phyloP scores from a whole-genome alignment of 2,888 invertebrate genomes.

The Callosobruchus maculatus region DNA sequence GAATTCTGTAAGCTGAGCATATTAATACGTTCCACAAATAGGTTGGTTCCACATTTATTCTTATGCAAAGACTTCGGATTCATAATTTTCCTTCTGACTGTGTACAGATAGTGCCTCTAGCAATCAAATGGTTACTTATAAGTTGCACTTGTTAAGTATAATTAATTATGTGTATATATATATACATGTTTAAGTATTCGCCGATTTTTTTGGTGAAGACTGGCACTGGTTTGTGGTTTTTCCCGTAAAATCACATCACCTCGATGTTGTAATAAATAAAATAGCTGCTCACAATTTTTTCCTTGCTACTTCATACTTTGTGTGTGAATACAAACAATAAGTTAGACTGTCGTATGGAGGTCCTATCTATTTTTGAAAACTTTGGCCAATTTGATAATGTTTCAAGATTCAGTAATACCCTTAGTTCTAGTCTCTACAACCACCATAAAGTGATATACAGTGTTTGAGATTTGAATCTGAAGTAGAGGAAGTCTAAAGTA shows the following conservation, averaged over 20 bases:
- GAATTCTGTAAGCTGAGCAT: too few relatives aligned
- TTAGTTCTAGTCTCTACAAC: too few relatives aligned
- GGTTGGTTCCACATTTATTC: neutral
- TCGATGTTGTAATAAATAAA: neutral
- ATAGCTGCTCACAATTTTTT: neutral
- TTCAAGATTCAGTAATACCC: too few relatives aligned
- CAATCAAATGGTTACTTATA: slow-evolving; percentile 39
- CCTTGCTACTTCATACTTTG: neutral
- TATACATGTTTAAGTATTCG: slow-evolving; percentile 25
- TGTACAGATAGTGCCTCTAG: slow-evolving; percentile 47
- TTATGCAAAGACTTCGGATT: slow-evolving; percentile 17
- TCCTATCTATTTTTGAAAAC: neutral
- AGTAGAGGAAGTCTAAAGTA: too few relatives aligned
- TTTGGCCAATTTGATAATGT: too few relatives aligned
- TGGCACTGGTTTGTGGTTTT: slow-evolving; percentile 8
- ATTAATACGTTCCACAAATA: neutral
- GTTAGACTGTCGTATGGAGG: neutral
- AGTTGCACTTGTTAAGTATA: slow-evolving; percentile 34
- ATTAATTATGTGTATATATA: slow-evolving; percentile 7
- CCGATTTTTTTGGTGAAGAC: slow-evolving; percentile 20
- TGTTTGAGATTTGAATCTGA: too few relatives aligned
- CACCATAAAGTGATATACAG: too few relatives aligned
- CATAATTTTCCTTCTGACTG: slow-evolving; percentile 31
- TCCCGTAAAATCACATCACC: neutral
- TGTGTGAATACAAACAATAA: neutral